Base-by-base conservation (phyloP, 2,888 invertebrate genomes). In the Tholera decimalis region DNA sequence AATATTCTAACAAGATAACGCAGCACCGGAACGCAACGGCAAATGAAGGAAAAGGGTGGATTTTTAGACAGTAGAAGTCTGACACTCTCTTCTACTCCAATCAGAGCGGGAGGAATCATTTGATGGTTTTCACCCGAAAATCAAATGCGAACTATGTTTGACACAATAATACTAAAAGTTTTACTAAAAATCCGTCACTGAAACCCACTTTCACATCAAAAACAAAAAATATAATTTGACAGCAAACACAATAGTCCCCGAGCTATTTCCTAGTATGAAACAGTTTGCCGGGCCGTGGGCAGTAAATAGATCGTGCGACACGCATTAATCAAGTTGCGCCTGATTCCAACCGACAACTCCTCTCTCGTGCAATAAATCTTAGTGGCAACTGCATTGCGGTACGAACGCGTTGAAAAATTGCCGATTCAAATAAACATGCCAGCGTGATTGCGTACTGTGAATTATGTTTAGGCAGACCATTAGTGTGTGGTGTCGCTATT, bases 351-450 rank as follows among this genome's bases (percentile, higher is more conserved):
- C 88, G 89, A 86, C 85, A 88, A 87, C 85, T 85, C 82, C 86
- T 83, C 86, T 85, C 79, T 83, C 80, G 77, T 84, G 87, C 89
- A 79, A 93, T 92, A 92, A 93, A 93, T 93, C 92, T 93, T 82
- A 73, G 80, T 79, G 83, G 88, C 90, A 88, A 91, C 92, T 91
- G 93, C 93, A 93, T 87, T 91, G 93, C 92, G 85, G 89, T 84
- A 85, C 87, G 82, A 77, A 83, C 79, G 81, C 84, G 88, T 88
- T 93, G 92, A 93, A 93, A 93, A 92, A 93, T 91, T 92, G 89
- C 87, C 87, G 87, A 92, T 91, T 89, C 88, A 88, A 92, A 92
- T 92, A 92, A 92, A 92, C 92, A 89, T 89, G 91, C 85, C 85
- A 79, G 72, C 73, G 77, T 79, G 88, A 86, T 86, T 88, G 88